Percentiles rank a stretch among this genome's conserved stretches.
Conservation (phyloP, 2,797 vertebrate genomes). For the Cheirogaleus major region DNA sequence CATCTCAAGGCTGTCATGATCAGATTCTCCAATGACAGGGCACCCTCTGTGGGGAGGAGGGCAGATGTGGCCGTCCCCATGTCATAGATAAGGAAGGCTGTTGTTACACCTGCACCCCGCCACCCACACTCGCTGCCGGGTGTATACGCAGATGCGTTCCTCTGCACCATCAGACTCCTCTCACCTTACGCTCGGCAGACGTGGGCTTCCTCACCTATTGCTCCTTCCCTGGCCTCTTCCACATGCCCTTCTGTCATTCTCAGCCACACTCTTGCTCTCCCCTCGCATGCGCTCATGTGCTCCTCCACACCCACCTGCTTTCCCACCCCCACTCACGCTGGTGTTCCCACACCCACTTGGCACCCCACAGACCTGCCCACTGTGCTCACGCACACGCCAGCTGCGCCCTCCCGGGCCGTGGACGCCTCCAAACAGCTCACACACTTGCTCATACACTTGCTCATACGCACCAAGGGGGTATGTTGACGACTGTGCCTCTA, state of each 20-base stretch:
- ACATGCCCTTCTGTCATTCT: fast-evolving
- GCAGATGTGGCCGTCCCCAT: not conserved
- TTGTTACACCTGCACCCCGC: fast-evolving
- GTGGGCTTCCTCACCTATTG: fast-evolving
- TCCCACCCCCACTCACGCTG: not conserved
- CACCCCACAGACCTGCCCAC: fast-evolving
- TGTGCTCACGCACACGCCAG: fast-evolving
- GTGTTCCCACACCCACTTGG: fast-evolving
- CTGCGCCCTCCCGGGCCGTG: too few relatives aligned
- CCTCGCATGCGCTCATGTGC: fast-evolving
- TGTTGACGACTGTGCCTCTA: not conserved
- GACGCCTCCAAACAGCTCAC: not conserved
- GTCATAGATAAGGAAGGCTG: not conserved
- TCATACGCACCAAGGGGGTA: not conserved
- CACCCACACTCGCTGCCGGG: fast-evolving
- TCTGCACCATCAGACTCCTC: fast-evolving
- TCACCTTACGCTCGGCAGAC: too few relatives aligned
- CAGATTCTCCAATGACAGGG: conserved; percentile 7
- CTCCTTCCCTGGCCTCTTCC: not conserved
- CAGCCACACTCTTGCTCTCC: not conserved
- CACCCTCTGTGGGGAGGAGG: not conserved
- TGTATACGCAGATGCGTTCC: fast-evolving
- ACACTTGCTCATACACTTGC: not conserved
- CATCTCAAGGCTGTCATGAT: not conserved
- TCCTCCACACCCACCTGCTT: not conserved